Percentiles rank a stretch among this genome's conserved stretches.
Evolutionary conservation across 2,888 invertebrate genomes (phyloP).

Genomic region (Ochropacha duplaris): DNA sequence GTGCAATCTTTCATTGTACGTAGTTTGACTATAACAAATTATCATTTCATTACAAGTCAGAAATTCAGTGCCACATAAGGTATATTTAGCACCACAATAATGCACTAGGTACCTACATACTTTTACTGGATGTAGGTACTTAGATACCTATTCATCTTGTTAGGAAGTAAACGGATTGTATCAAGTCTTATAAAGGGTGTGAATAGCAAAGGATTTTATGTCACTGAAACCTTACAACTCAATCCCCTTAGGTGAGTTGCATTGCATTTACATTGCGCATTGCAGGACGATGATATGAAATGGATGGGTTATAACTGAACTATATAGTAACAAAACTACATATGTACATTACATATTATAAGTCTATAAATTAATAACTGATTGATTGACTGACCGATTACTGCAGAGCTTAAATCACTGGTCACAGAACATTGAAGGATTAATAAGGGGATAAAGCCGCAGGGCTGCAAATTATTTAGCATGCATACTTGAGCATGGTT

Average conservation of each 20-base stretch:
- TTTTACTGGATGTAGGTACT: too few species aligned
- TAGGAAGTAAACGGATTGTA: conserved; percentile 10
- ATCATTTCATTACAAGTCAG: neutral
- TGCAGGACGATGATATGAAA: neutral
- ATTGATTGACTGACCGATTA: too few species aligned
- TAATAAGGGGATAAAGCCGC: too few species aligned
- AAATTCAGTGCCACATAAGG: neutral
- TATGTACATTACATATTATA: neutral
- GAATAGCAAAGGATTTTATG: conserved; percentile 22
- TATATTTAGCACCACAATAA: too few species aligned
- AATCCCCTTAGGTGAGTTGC: conserved; percentile 52
- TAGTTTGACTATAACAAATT: neutral
- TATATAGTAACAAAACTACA: neutral
- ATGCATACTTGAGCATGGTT: too few species aligned
- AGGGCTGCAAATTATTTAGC: too few species aligned
- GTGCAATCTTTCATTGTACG: conserved; percentile 9
- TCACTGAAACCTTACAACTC: conserved; percentile 57
- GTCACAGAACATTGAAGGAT: too few species aligned
- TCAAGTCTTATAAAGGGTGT: conserved; percentile 5
- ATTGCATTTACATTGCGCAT: neutral
- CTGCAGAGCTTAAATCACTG: too few species aligned
- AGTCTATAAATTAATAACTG: neutral
- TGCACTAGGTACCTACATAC: too few species aligned
- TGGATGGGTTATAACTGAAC: neutral
- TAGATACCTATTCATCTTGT: conserved; percentile 14